Base-by-base conservation (phyloP, 35 echinoderm and acorn worm species). In the Antedon bifida region DNA sequence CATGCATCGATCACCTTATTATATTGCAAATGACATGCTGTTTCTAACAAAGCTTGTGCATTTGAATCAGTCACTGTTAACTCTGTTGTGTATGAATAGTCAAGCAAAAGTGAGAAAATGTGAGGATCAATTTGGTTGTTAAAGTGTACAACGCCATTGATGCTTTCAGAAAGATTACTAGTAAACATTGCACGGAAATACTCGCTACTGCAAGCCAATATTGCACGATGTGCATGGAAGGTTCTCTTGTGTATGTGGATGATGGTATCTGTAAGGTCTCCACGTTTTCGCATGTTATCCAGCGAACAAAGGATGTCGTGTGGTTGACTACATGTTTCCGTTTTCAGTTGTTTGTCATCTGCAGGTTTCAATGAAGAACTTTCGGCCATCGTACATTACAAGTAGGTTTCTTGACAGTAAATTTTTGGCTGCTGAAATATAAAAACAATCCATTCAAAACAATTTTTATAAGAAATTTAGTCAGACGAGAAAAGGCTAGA, bases 171-270 rank as follows among this genome's bases (percentile, higher is more conserved):
- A 75, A 92, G 84, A 35, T 92, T 74, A 33, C 82, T 88, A 12
- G 77, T 84, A 75, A 92, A 92, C 90, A 92, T 92, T 14, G 90
- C 90, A 30, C 84, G 33, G 83, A 92, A 92, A 81, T 92, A 92
- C 16, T 82, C 81, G 33, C 90, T 92, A 35, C 82, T 81, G 34
- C 90, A 92, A 56, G 90, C 90, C 5, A 92, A 64, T n/a, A 92
- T 83, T 34, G 90, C 90, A 21, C 90, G 82, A 73, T 92, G 90
- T 34, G 82, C 88, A 16, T 51, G 82, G 42, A 92, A 88, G 44
- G 31, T 73, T 30, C 39, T 36, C 0, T 28, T 32, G 16, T 78
- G 33, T 0, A 84, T 78, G 0, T 88, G 76, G 31, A 92, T 85
- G 30, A 86, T 84, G 0, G 78, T 84, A 36, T 92, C 90, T 11